Conservation (phyloP, 1,140 invertebrate species). For the Muscidifurax raptorellus region DNA sequence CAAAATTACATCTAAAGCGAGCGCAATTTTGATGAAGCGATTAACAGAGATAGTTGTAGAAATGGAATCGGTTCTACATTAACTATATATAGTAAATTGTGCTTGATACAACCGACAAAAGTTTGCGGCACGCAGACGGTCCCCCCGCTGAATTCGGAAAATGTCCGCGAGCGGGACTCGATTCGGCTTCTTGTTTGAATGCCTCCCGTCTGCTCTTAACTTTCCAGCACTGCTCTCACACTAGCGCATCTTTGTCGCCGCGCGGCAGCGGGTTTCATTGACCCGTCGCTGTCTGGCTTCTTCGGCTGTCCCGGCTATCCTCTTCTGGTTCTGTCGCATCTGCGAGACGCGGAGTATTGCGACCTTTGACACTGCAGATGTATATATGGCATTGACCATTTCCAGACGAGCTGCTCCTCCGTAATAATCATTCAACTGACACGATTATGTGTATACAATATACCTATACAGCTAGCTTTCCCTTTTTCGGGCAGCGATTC, state of each 20-base stretch:
- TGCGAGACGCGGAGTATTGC: neutral
- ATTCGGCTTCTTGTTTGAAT: constrained; percentile 1
- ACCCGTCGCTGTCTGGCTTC: constrained; percentile 14
- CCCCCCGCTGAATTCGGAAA: neutral
- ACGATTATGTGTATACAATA: neutral
- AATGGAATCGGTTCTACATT: too few relatives aligned
- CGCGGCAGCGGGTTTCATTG: constrained; percentile 3
- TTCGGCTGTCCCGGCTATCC: neutral
- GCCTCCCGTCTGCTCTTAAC: neutral
- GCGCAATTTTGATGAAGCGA: too few relatives aligned
- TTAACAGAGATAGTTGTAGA: too few relatives aligned
- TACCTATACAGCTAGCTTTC: too few relatives aligned
- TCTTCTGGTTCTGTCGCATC: neutral
- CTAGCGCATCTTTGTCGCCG: neutral
- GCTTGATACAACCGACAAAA: too few relatives aligned
- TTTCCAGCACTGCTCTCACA: neutral
- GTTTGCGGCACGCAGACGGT: too few relatives aligned
- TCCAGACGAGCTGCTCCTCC: neutral
- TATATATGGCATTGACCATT: neutral
- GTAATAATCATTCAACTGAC: neutral
- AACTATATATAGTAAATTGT: too few relatives aligned
- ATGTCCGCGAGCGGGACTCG: neutral
- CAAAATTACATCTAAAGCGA: too few relatives aligned
- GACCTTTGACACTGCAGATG: neutral
- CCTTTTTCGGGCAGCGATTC: neutral